Evolutionary conservation across 2,797 vertebrate genomes (phyloP), one percentile per base, ranked within the genome.

Genomic region (Lerista edwardsae): DNA sequence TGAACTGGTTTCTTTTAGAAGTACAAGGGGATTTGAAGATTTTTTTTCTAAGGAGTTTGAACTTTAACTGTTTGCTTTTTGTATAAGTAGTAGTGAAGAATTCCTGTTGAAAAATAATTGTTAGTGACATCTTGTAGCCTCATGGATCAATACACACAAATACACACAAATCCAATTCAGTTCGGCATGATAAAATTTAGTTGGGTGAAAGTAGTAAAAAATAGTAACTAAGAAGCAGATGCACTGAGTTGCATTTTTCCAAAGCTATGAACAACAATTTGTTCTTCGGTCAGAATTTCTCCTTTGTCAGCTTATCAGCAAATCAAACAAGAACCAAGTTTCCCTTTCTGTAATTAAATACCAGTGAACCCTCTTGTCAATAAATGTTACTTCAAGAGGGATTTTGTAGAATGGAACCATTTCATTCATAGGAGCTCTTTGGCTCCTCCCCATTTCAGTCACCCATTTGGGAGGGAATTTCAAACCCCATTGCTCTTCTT

Each of bases 41-140:
- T 90, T 85, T 72, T 39, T 80, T 82, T 23, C 21, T 81, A 65
- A 87, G 44, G 19, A 75, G 62, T 77, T 21, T 86, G 69, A 31
- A 3, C 71, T 80, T 89, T 74, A 87, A 17, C 36, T 71, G 21
- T 84, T 90, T 87, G 71, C 77, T 89, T 55, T 86, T 71, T 29
- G 25, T 57, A 12, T 74, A 73, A 65, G 19, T 83, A 0, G 84
- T 71, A 80, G 80, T 75, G 77, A 41, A 76, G 62, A 89, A 76
- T 84, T 83, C 61, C 64, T 51, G 57, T 21, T 59, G 64, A 31
- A 41, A 85, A 87, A 91, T 86, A 23, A 85, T 47, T 73, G 36
- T 86, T 88, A 88, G 75, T 79, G 62, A 80, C 79, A 83, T 84
- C 65, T 92, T 80, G 39, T 85, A 85, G 83, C 83, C 59, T 51